Evolutionary conservation across 2,113 vertebrate species (phyloP).

Genomic region (Ochotona princeps): DNA sequence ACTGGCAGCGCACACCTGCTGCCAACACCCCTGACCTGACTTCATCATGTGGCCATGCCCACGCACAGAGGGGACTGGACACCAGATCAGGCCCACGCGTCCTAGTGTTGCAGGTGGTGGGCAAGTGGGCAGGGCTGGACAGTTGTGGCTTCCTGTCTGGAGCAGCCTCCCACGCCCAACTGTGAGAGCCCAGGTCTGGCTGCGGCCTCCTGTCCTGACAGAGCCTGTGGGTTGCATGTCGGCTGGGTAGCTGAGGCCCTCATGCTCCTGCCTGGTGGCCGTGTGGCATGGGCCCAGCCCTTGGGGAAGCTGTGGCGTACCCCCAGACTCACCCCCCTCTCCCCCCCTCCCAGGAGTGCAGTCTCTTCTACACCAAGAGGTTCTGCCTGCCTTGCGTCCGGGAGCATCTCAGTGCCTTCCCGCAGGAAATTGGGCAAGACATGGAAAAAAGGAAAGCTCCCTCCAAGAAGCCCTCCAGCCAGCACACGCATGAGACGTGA

Average conservation of each 20-base stretch:
- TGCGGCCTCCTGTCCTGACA: not conserved
- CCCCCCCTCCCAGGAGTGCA: conserved; percentile 89
- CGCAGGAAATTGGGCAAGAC: conserved; percentile 90
- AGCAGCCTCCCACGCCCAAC: too few relatives aligned
- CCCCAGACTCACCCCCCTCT: conserved; percentile 40
- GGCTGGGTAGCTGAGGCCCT: not conserved
- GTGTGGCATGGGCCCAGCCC: not conserved
- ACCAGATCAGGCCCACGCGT: not conserved
- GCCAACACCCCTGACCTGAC: not conserved
- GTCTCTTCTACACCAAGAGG: conserved; percentile 93
- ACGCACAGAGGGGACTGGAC: not conserved
- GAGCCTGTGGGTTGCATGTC: too few relatives aligned
- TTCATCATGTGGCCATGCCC: not conserved
- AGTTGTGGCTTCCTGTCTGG: not conserved
- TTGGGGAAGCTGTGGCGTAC: conserved; percentile 42
- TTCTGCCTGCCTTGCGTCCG: conserved; percentile 92
- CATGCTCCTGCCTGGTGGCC: not conserved
- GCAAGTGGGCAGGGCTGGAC: not conserved
- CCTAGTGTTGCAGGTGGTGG: fast-evolving
- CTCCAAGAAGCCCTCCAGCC: conserved; percentile 58
- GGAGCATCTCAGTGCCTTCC: conserved; percentile 90
- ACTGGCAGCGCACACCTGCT: not conserved
- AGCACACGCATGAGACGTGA: conserved; percentile 18
- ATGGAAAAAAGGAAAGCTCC: conserved; percentile 87
- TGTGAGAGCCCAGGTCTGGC: not conserved